Evolutionary conservation across 1,140 invertebrate genomes (phyloP).

Genomic region (Spodoptera litura): DNA sequence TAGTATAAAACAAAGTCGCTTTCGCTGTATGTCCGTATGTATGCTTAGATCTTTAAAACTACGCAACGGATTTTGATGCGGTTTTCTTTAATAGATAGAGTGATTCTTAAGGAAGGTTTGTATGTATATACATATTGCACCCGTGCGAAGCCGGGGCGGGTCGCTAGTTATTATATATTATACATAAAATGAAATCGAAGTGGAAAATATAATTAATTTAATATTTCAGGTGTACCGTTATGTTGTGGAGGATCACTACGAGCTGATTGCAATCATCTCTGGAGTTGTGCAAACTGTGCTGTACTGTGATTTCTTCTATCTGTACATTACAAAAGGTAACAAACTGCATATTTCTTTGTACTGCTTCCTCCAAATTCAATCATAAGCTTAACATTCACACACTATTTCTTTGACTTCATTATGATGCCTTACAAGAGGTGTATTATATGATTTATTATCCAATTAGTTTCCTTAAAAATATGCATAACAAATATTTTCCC

Average conservation of each 20-base stretch:
- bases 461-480: constrained; percentile 3
- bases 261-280: constrained; percentile 98
- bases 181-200: too few relatives aligned
- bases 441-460: background rate
- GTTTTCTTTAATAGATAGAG: too few relatives aligned
- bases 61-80: too few relatives aligned
- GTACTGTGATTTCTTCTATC: constrained; percentile 99
- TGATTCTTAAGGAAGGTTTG: too few relatives aligned
- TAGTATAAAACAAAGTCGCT: too few relatives aligned
- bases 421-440: constrained; percentile 14
- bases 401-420: constrained; percentile 3
- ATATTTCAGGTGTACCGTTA: constrained; percentile 94
- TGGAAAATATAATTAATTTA: background rate
- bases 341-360: constrained; percentile 35
- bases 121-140: too few relatives aligned
- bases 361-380: constrained; percentile 36
- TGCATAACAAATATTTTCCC: constrained; percentile 38
- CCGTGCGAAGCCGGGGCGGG: too few relatives aligned
- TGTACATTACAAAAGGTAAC: constrained; percentile 99
- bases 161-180: too few relatives aligned
- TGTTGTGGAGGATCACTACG: constrained; percentile 96
- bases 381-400: constrained; percentile 8
- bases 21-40: too few relatives aligned
- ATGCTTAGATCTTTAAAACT: too few relatives aligned
- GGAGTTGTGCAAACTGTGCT: constrained; percentile 98